These are phyloP conservation scores for Brachycybe producta DNA, from an alignment of 2,888 invertebrate species.

Conservation along the genomic window DNA sequence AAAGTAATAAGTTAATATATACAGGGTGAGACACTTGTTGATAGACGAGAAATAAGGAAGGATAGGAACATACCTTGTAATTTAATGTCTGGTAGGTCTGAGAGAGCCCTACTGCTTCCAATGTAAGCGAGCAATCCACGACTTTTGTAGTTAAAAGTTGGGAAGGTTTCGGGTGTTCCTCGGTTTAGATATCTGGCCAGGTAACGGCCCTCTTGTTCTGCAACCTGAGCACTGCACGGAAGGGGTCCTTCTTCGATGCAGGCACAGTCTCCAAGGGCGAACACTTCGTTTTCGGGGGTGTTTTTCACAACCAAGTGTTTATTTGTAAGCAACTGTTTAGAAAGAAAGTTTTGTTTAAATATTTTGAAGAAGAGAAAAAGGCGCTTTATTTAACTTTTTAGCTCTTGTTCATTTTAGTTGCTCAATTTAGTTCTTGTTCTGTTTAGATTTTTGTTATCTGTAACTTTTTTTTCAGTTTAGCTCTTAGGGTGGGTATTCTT, in stretches of 20 bases:
- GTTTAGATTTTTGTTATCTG: too few relatives aligned
- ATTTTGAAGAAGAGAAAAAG: too few relatives aligned
- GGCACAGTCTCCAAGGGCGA: constrained; percentile 37
- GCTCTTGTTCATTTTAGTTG: too few relatives aligned
- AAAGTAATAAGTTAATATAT: too few relatives aligned
- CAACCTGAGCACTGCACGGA: constrained; percentile 37
- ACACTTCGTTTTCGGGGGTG: constrained; percentile 28
- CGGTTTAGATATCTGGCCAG: constrained; percentile 30
- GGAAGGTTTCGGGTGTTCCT: constrained; percentile 11
- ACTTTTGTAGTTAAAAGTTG: constrained; percentile 28
- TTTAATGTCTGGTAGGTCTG: constrained; percentile 33
- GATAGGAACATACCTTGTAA: constrained; percentile 32
- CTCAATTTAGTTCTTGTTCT: too few relatives aligned
- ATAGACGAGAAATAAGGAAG: too few relatives aligned
- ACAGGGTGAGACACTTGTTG: too few relatives aligned
- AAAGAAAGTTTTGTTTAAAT: too few relatives aligned
- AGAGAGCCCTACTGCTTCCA: constrained; percentile 32
- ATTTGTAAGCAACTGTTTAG: constrained; percentile 32
- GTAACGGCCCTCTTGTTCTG: constrained; percentile 34
- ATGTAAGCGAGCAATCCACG: constrained; percentile 37
- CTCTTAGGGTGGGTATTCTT: too few relatives aligned
- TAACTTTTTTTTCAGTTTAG: too few relatives aligned
- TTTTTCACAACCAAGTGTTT: constrained; percentile 28
- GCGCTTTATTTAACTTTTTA: too few relatives aligned
- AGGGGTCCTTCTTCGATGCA: constrained; percentile 30